Percentiles rank a stretch among this genome's conserved stretches.
Conservation (phyloP, 1,140 invertebrate genomes). For the Leptonema lineaticorne region DNA sequence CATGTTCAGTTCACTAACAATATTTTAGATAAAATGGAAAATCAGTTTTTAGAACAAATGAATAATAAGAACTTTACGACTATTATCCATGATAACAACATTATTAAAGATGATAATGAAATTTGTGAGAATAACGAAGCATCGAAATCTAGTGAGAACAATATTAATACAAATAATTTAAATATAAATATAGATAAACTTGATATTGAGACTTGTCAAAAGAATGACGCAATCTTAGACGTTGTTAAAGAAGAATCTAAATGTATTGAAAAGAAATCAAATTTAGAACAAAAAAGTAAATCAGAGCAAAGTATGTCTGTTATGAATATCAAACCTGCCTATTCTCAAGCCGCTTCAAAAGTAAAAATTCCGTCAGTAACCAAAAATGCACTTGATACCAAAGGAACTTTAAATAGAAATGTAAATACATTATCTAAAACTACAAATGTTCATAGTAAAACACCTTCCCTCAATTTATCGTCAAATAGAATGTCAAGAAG, state of each 20-base stretch:
- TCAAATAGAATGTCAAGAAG: constrained; percentile 50
- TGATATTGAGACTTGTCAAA: background rate
- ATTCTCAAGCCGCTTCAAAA: constrained; percentile 55
- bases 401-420: constrained; percentile 37
- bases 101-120: background rate
- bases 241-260: background rate
- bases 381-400: constrained; percentile 46
- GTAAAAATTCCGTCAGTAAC: constrained; percentile 50
- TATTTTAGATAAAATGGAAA: constrained; percentile 52
- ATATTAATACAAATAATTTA: constrained; percentile 40
- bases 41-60: constrained; percentile 45
- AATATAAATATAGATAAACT: background rate
- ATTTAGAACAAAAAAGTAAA: constrained; percentile 3
- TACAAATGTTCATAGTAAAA: constrained; percentile 4
- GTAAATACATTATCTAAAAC: constrained; percentile 9
- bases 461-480: background rate
- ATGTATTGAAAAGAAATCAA: background rate
- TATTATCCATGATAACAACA: background rate
- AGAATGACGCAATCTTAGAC: background rate
- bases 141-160: constrained; percentile 1
- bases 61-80: constrained; percentile 20
- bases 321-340: constrained; percentile 48
- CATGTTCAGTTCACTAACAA: constrained; percentile 47
- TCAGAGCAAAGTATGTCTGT: constrained; percentile 27
- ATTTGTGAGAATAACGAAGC: background rate